Conservation (phyloP, 2,113 vertebrate species). For the Panurus biarmicus region DNA sequence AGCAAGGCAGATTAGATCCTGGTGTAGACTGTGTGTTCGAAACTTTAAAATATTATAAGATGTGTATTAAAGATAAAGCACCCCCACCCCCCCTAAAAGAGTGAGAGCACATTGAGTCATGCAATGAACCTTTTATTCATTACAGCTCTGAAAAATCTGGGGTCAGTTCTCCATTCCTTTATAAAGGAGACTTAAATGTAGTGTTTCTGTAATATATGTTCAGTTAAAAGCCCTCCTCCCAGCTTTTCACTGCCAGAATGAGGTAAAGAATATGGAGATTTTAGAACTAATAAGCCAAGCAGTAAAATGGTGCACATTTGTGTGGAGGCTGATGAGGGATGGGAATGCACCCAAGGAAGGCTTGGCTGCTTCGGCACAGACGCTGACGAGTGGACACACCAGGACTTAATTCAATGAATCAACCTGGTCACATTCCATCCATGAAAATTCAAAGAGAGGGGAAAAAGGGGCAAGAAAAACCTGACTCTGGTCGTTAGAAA, state of each 20-base stretch:
- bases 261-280: slow-evolving; percentile 29
- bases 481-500: background rate
- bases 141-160: background rate
- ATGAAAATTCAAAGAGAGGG: background rate
- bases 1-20: background rate
- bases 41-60: background rate
- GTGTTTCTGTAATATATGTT: background rate
- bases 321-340: background rate
- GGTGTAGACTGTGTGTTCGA: background rate
- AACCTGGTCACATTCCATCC: background rate
- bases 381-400: background rate
- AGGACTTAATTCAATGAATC: background rate
- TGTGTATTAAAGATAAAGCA: background rate
- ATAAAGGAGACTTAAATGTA: background rate
- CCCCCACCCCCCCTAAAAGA: background rate
- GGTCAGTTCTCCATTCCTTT: background rate
- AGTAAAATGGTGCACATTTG: background rate
- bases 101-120: background rate
- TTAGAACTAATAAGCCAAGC: background rate
- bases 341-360: background rate
- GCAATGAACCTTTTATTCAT: background rate
- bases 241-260: slow-evolving; percentile 23
- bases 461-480: background rate
- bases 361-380: background rate
- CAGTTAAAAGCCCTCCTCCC: slow-evolving; percentile 31